phyloP scores from a whole-genome alignment of 2,888 invertebrate species.

The Polietes domitor region DNA sequence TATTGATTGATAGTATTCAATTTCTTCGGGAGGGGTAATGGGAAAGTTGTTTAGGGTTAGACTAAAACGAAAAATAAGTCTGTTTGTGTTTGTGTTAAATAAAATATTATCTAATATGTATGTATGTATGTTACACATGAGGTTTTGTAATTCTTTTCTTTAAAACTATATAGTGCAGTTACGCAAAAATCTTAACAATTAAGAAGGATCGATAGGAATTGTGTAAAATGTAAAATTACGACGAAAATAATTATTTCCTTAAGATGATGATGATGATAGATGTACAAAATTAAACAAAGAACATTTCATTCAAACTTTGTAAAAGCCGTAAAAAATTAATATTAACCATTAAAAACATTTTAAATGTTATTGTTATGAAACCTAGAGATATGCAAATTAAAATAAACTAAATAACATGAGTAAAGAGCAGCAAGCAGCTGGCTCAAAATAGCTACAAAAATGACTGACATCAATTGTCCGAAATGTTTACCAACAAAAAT shows the following conservation, averaged over 20 bases:
- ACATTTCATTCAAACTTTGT: constrained; percentile 44
- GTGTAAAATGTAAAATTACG: neutral
- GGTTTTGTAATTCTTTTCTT: constrained; percentile 26
- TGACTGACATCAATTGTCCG: constrained; percentile 14
- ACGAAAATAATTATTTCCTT: constrained; percentile 4
- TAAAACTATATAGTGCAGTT: neutral
- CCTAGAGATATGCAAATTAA: constrained; percentile 46
- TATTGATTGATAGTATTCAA: constrained; percentile 14
- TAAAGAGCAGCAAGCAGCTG: constrained; percentile 15
- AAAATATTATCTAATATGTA: neutral
- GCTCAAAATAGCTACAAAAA: constrained; percentile 30
- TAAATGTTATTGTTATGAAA: constrained; percentile 58
- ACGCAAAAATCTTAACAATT: neutral
- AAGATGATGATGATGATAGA: constrained; percentile 20
- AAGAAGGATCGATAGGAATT: neutral
- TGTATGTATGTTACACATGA: constrained; percentile 4
- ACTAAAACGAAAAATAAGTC: constrained; percentile 21
- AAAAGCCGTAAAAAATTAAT: constrained; percentile 40
- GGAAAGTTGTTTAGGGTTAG: neutral
- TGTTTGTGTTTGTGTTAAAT: constrained; percentile 7
- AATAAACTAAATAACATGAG: constrained; percentile 39
- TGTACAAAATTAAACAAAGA: constrained; percentile 46
- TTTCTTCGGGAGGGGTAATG: neutral
- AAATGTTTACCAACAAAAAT: neutral
- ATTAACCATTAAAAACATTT: constrained; percentile 60